phyloP scores from a whole-genome alignment of 2,888 invertebrate genomes.

The Maniola hyperantus region DNA sequence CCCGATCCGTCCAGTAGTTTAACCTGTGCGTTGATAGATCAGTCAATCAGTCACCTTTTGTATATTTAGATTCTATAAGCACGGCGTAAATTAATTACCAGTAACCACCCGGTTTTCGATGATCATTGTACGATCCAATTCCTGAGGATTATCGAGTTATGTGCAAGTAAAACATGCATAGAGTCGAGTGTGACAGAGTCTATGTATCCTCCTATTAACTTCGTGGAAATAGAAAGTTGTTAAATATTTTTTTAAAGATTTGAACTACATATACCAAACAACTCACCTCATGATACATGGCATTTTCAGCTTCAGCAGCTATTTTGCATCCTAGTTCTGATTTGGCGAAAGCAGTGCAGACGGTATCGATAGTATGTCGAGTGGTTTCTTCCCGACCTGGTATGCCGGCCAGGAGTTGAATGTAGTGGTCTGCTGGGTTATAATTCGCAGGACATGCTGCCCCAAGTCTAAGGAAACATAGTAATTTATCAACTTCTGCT shows the following conservation, averaged over 20 bases:
- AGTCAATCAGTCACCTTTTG: too few relatives aligned
- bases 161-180: too few relatives aligned
- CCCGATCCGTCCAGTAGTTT: too few relatives aligned
- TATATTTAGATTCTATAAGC: too few relatives aligned
- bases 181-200: too few relatives aligned
- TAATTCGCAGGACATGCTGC: constrained; percentile 94
- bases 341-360: constrained; percentile 89
- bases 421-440: constrained; percentile 97
- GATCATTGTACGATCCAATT: too few relatives aligned
- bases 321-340: constrained; percentile 85
- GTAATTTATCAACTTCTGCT: neutral
- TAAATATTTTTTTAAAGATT: neutral
- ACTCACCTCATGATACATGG: constrained; percentile 64
- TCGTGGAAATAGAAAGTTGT: too few relatives aligned
- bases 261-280: neutral
- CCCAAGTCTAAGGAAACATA: constrained; percentile 82
- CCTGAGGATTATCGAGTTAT: too few relatives aligned
- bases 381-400: constrained; percentile 93
- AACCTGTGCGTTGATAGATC: too few relatives aligned
- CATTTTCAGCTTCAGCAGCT: constrained; percentile 82
- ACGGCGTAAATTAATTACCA: too few relatives aligned
- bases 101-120: too few relatives aligned
- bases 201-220: neutral
- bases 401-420: constrained; percentile 93
- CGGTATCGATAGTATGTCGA: constrained; percentile 88